Percentiles rank a stretch among this genome's conserved stretches.
These are phyloP conservation scores for Dipodomys ordii DNA, from an alignment of 2,113 vertebrate genomes.

Conservation along the genomic window DNA sequence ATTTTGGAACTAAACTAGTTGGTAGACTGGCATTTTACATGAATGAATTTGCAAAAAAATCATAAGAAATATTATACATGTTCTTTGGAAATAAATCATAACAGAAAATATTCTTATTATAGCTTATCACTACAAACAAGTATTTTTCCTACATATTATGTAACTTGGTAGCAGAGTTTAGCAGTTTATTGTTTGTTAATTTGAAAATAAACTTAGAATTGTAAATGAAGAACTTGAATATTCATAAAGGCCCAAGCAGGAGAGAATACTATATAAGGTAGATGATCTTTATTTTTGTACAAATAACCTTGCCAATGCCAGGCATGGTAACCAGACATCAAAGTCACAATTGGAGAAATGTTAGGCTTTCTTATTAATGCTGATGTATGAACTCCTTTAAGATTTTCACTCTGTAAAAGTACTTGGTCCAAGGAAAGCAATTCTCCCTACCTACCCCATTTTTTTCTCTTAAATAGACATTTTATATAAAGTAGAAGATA, in stretches of 20 bases:
- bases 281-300: neutral
- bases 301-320: neutral
- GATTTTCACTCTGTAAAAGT: constrained; percentile 49
- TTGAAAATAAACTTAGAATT: neutral
- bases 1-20: constrained; percentile 2
- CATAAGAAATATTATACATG: neutral
- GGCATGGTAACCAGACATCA: neutral
- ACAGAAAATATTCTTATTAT: neutral
- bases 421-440: constrained; percentile 56
- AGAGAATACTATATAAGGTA: neutral
- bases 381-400: constrained; percentile 30
- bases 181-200: neutral
- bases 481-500: constrained; percentile 27
- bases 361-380: neutral
- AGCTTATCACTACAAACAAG: neutral
- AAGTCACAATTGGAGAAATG: neutral
- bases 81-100: neutral
- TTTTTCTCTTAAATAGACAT: constrained; percentile 5
- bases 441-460: constrained; percentile 47
- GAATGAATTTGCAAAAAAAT: neutral
- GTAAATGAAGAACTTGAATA: neutral
- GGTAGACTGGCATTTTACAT: neutral
- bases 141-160: neutral
- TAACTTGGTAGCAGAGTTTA: neutral
- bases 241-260: neutral